These are phyloP conservation scores for Alligator mississippiensis DNA, from an alignment of 2,113 vertebrate genomes.

Conservation along the genomic window DNA sequence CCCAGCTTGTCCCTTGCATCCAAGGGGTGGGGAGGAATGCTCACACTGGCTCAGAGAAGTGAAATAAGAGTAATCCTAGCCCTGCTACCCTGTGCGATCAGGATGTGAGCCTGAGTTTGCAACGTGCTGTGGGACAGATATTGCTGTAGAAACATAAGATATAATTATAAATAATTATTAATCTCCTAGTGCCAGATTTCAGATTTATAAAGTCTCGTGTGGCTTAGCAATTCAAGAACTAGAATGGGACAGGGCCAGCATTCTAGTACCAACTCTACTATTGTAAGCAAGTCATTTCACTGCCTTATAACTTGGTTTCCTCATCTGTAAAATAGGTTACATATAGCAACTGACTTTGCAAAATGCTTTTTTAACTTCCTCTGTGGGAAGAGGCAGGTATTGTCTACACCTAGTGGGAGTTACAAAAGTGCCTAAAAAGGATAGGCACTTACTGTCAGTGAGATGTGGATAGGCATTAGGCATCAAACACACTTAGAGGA, in stretches of 20 bases:
- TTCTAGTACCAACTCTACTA: background rate
- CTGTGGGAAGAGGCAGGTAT: background rate
- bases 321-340: background rate
- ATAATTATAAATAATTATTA: background rate
- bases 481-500: background rate
- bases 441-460: background rate
- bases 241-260: background rate
- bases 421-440: background rate
- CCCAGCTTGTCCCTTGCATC: background rate
- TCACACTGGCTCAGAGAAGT: background rate
- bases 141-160: background rate
- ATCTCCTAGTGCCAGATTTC: background rate
- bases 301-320: background rate
- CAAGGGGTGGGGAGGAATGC: background rate
- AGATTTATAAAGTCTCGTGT: background rate
- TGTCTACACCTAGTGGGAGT: background rate
- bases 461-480: background rate
- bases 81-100: background rate
- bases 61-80: background rate
- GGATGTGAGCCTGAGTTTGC: background rate
- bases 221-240: background rate
- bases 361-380: background rate
- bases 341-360: background rate
- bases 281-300: background rate
- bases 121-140: background rate